Evolutionary conservation across 2,888 invertebrate species (phyloP).

Genomic region (Nephrotoma appendiculata): DNA sequence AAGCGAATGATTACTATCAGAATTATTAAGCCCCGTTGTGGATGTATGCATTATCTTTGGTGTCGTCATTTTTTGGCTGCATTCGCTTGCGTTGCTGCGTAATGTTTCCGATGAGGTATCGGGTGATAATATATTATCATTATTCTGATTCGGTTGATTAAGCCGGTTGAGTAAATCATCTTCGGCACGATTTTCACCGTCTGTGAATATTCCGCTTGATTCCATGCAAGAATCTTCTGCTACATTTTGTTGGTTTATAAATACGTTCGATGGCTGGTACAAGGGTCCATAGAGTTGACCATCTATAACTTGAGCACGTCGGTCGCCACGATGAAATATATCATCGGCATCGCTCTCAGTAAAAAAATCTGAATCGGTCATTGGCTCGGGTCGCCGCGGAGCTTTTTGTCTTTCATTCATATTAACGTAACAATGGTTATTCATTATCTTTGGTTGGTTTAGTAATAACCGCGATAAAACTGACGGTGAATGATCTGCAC

Average conservation of each 20-base stretch:
- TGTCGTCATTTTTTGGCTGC: constrained; percentile 26
- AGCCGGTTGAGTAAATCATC: constrained; percentile 35
- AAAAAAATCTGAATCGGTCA: constrained; percentile 86
- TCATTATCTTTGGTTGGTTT: constrained; percentile 29
- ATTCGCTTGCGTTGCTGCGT: constrained; percentile 39
- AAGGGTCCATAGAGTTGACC: constrained; percentile 68
- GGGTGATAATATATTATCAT: constrained; percentile 43
- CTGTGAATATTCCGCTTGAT: constrained; percentile 78
- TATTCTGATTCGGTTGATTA: constrained; percentile 25
- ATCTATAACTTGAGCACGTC: constrained; percentile 73
- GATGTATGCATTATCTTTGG: not conserved
- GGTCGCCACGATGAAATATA: constrained; percentile 48
- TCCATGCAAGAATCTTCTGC: constrained; percentile 73
- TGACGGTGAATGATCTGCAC: constrained; percentile 56
- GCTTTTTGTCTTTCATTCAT: constrained; percentile 29
- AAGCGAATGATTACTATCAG: not conserved
- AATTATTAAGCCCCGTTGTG: not conserved
- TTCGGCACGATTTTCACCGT: constrained; percentile 63
- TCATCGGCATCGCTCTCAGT: constrained; percentile 83
- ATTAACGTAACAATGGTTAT: constrained; percentile 23
- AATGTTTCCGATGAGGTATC: constrained; percentile 39
- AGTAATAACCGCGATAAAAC: constrained; percentile 34
- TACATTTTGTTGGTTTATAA: constrained; percentile 27
- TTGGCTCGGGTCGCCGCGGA: constrained; percentile 59
- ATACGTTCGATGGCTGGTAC: constrained; percentile 34